Evolutionary conservation across 2,888 invertebrate genomes (phyloP).

Genomic region (Netelia fuscicornis): DNA sequence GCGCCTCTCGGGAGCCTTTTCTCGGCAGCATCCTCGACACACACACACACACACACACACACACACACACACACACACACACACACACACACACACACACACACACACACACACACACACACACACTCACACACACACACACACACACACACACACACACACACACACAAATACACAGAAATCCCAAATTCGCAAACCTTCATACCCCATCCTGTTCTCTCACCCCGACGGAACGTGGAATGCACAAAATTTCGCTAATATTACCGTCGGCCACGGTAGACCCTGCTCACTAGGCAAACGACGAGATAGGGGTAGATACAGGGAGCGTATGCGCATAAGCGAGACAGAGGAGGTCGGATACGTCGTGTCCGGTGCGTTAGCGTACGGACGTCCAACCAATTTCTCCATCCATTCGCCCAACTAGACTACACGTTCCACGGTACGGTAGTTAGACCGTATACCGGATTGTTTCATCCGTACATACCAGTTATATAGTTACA

Average conservation of each 20-base stretch:
- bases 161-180: background rate
- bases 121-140: background rate
- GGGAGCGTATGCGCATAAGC: background rate
- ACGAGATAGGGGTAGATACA: background rate
- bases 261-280: slow-evolving; percentile 68
- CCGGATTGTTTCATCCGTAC: slow-evolving; percentile 1
- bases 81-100: background rate
- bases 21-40: background rate
- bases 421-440: slow-evolving; percentile 19
- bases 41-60: background rate
- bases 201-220: slow-evolving; percentile 32
- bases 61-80: background rate
- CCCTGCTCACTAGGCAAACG: slow-evolving; percentile 47
- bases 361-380: slow-evolving; percentile 9
- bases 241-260: slow-evolving; percentile 81
- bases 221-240: slow-evolving; percentile 74
- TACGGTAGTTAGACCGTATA: slow-evolving; percentile 5
- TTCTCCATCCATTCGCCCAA: slow-evolving; percentile 58
- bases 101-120: background rate
- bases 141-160: background rate
- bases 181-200: slow-evolving; percentile 20
- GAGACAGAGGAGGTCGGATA: slow-evolving; percentile 6
- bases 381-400: slow-evolving; percentile 53
- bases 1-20: slow-evolving; percentile 65
- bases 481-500: background rate